Evolutionary conservation across 2,113 vertebrate genomes (phyloP).

Genomic region (Mugil cephalus): DNA sequence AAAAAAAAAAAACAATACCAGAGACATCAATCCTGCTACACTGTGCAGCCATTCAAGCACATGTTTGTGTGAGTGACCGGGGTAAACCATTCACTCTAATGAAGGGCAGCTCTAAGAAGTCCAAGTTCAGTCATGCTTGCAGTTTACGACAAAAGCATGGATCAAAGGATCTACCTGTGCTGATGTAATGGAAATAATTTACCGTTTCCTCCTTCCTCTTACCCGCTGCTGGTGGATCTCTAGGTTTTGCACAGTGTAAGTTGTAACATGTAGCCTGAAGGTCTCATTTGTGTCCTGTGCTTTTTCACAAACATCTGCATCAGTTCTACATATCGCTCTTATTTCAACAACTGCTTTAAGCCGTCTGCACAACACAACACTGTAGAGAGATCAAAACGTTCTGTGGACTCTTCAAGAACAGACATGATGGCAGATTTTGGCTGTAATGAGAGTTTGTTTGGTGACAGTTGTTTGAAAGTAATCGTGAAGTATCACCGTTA

Average conservation of each 20-base stretch:
- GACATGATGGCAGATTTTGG: background rate
- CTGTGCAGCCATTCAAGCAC: slow-evolving; percentile 11
- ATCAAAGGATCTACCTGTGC: slow-evolving; percentile 4
- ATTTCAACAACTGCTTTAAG: background rate
- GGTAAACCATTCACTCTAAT: slow-evolving; percentile 40
- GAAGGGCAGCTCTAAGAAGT: slow-evolving; percentile 28
- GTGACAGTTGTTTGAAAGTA: background rate
- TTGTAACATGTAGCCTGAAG: background rate
- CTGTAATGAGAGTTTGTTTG: too few relatives aligned
- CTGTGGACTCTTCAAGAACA: too few relatives aligned
- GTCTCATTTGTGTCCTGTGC: slow-evolving; percentile 20
- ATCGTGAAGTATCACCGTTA: too few relatives aligned
- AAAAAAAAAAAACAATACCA: slow-evolving; percentile 17
- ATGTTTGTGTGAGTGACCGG: slow-evolving; percentile 9
- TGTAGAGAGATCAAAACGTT: background rate
- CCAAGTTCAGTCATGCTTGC: slow-evolving; percentile 66
- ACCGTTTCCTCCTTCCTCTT: background rate
- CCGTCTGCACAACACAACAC: background rate
- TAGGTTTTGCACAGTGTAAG: background rate
- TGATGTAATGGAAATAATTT: slow-evolving; percentile 32
- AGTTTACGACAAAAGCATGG: slow-evolving; percentile 2
- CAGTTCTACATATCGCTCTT: background rate
- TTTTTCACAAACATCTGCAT: background rate
- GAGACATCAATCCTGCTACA: slow-evolving; percentile 15
- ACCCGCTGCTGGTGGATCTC: background rate